Evolutionary conservation across 92 coral and sea anemone species (phyloP), one percentile per base, ranked within the genome.

Genomic region (Chrysogorgia sp.): DNA sequence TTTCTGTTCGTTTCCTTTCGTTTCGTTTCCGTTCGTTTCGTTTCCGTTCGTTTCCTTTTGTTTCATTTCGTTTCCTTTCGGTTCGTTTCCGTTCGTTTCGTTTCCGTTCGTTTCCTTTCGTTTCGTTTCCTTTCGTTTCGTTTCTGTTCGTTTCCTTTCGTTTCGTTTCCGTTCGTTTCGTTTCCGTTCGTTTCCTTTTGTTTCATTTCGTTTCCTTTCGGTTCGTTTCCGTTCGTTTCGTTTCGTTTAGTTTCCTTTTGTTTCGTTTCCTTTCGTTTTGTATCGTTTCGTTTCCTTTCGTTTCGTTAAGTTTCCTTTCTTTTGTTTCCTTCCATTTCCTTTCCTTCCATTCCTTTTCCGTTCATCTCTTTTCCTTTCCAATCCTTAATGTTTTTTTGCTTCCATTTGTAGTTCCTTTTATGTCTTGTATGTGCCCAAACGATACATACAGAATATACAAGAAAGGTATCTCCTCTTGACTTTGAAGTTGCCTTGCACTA

Each of bases 361-460:
- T 37, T 37, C 43, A 5, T 37, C 12, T 37, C 43, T 37, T 37
- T 37, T 37, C 12, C 12, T 12, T 15, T 57, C 30, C 24, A 58
- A 58, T 23, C 3, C 1, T 58, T 10, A 10, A 17, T 61, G 3
- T 10, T 24, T 10, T n/a, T 17, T 43, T 63, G 52, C 5, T 63
- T 33, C 53, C 48, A 21, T 22, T 21, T 71, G 21, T 67, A 94
- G 98, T 94, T 53, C 98, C 98, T 55, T 94, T 94, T 59, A 94
- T 94, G 98, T 91, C 98, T 8, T 86, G 96, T 57, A 94, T 94
- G 98, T 94, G 98, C 68, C 98, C 98, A 12, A 94, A 91, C 80
- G 98, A 94, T 85, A 94, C 97, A 17, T 94, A 94, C 83, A 94
- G 90, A 82, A 91, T 94, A 49, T 94, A 84, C 85, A 94, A 94